Conservation (phyloP, 2,113 vertebrate genomes). For the Pedionomus torquatus region DNA sequence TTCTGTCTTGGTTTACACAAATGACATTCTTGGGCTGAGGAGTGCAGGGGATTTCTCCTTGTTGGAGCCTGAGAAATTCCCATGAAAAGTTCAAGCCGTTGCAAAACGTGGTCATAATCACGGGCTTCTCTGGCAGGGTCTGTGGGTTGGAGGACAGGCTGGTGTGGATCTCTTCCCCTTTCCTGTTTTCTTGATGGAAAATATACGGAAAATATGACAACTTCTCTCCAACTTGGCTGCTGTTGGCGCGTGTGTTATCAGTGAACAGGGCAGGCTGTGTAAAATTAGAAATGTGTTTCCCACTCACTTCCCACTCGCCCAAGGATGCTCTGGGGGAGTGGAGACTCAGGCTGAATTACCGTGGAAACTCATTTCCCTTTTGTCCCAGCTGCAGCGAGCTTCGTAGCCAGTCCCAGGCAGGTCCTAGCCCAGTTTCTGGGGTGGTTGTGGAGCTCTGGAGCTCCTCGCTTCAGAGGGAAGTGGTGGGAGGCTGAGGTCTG, state of each 20-base stretch:
- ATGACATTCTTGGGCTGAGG: not conserved
- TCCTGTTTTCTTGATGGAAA: slow-evolving; percentile 43
- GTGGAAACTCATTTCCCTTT: not conserved
- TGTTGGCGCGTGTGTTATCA: not conserved
- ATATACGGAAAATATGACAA: not conserved
- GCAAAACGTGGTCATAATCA: not conserved
- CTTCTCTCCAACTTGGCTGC: not conserved
- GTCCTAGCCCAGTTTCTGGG: not conserved
- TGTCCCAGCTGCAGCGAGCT: not conserved
- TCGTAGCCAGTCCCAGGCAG: not conserved
- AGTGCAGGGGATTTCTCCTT: not conserved
- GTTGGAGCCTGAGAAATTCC: not conserved
- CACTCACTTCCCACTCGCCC: not conserved
- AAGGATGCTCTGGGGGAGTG: not conserved
- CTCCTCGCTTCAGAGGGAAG: not conserved
- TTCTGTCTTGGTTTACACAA: not conserved
- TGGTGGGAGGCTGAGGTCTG: not conserved
- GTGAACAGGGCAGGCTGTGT: not conserved
- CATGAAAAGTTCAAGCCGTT: not conserved
- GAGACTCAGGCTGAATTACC: not conserved
- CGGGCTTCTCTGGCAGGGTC: not conserved
- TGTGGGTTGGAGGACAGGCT: not conserved
- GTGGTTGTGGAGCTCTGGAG: not conserved
- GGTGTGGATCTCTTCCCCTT: not conserved
- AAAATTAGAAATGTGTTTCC: slow-evolving; percentile 16